These are phyloP conservation scores for Barbus barbus DNA, from an alignment of 2,113 vertebrate species.

Conservation along the genomic window DNA sequence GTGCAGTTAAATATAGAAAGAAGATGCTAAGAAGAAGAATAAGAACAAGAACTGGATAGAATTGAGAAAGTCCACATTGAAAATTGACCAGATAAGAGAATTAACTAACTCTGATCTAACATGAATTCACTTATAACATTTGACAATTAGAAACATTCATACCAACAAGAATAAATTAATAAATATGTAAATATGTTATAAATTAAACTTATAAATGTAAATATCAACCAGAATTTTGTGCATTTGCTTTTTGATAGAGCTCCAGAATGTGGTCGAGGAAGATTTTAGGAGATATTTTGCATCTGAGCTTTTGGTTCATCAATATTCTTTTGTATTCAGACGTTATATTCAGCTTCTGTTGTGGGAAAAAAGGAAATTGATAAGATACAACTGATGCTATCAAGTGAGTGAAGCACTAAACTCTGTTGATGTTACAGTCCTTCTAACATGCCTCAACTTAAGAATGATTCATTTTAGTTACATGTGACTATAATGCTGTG, in stretches of 20 bases:
- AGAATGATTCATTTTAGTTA: neutral
- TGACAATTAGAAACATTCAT: neutral
- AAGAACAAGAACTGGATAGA: neutral
- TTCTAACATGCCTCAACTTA: too few relatives aligned
- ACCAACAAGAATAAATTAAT: neutral
- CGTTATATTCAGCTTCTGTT: rapidly evolving
- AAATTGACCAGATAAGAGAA: neutral
- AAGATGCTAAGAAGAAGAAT: neutral
- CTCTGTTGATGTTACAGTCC: neutral
- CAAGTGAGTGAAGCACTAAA: neutral
- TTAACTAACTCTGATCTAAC: neutral
- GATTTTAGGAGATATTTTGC: neutral
- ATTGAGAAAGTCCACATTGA: neutral
- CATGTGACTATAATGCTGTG: neutral
- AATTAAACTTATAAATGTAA: neutral
- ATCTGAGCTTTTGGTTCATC: neutral
- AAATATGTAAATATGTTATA: conserved; percentile 18
- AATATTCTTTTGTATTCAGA: neutral
- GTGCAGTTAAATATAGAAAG: neutral
- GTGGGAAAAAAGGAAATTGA: neutral
- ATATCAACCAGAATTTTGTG: neutral
- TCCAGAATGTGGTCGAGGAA: neutral
- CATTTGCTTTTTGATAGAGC: neutral
- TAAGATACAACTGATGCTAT: too few relatives aligned
- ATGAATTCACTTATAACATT: neutral